Percentiles rank a stretch among this genome's conserved stretches.
These are phyloP conservation scores for Danio albolineatus DNA, from an alignment of 2,797 vertebrate genomes.

Conservation along the genomic window DNA sequence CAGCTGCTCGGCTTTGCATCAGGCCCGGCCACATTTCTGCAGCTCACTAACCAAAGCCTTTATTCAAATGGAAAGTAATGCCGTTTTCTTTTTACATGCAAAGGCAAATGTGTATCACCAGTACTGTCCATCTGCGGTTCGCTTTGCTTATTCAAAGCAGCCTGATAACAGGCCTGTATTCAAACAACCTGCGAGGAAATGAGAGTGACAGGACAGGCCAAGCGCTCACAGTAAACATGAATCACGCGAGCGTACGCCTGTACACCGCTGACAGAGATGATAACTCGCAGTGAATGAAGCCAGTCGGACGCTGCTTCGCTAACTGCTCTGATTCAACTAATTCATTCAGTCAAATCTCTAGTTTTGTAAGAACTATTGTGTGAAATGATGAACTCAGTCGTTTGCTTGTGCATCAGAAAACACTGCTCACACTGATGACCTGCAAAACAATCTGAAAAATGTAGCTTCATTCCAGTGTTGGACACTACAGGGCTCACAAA, in stretches of 20 bases:
- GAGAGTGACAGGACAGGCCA: not conserved
- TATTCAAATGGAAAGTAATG: constrained; percentile 61
- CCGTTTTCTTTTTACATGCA: constrained; percentile 64
- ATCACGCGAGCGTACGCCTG: not conserved
- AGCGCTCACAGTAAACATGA: not conserved
- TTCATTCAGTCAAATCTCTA: not conserved
- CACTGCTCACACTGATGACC: not conserved
- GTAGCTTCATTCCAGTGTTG: not conserved
- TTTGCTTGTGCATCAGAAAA: not conserved
- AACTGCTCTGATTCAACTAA: not conserved
- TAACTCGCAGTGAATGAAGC: too few relatives aligned
- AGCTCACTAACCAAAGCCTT: constrained; percentile 51
- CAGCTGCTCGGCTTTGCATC: constrained; percentile 62
- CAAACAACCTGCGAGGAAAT: constrained; percentile 48
- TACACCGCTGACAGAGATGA: not conserved
- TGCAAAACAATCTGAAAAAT: not conserved
- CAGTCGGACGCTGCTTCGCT: too few relatives aligned
- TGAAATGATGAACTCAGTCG: not conserved
- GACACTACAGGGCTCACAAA: not conserved
- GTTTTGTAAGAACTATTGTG: not conserved
- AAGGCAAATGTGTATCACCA: constrained; percentile 56
- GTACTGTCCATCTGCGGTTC: constrained; percentile 44
- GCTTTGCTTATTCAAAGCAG: constrained; percentile 79
- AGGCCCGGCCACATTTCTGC: constrained; percentile 70
- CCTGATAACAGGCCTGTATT: constrained; percentile 50